Conservation (phyloP, 2,797 vertebrate genomes). For the Arctocebus calabarensis region DNA sequence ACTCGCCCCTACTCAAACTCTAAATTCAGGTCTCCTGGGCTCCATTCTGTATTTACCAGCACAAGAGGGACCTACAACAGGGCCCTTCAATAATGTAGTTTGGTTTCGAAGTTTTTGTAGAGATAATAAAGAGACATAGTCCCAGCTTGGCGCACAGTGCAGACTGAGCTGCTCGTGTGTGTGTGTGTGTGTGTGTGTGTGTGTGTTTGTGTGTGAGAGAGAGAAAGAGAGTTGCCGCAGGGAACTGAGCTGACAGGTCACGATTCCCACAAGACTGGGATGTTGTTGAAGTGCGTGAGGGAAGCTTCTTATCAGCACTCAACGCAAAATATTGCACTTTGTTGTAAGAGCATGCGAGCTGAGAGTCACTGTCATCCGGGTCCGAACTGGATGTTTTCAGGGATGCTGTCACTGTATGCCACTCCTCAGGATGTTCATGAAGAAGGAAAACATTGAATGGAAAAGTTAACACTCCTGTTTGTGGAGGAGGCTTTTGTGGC, state of each 20-base stretch:
- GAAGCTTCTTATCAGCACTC: constrained; percentile 17
- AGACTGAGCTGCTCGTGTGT: neutral
- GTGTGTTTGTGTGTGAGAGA: too few species aligned
- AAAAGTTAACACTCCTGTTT: neutral
- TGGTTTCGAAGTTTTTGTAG: constrained; percentile 17
- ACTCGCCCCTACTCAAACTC: neutral
- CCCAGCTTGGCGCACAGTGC: neutral
- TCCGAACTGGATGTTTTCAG: constrained; percentile 48
- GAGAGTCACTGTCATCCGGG: neutral
- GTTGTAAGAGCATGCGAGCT: constrained; percentile 45
- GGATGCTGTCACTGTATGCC: constrained; percentile 51
- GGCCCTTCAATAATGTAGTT: neutral
- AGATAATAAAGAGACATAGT: neutral
- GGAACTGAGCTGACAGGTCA: neutral
- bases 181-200: neutral
- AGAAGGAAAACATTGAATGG: constrained; percentile 56
- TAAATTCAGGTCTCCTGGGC: neutral
- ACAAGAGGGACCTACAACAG: neutral
- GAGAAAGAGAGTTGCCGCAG: neutral
- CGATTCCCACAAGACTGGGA: neutral
- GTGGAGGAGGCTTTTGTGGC: constrained; percentile 46
- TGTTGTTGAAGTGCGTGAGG: neutral
- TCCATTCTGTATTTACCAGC: neutral
- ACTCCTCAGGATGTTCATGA: constrained; percentile 12
- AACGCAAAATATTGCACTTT: constrained; percentile 30